Base-by-base conservation (phyloP, 1,140 invertebrate genomes). In the Plutomurus gul region DNA sequence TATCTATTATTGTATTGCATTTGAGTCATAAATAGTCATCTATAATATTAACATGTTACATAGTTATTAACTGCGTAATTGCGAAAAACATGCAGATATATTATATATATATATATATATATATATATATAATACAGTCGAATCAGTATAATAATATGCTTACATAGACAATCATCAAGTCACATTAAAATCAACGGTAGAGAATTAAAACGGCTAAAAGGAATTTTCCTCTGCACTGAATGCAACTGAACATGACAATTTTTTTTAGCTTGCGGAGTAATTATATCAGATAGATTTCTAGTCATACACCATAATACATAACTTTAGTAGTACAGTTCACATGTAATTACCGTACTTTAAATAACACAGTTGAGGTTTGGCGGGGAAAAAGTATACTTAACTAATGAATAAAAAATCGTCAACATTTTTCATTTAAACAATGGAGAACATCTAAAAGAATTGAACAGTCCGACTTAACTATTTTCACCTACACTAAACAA, bases 361-460 rank as follows among this genome's bases (percentile, higher is more conserved):
- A 49, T 49, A 49, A 49, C 47, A 49, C 47, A 49, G 47, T 49
- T 49, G n/a, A 49, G 47, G 47, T 18, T 49, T 49, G n/a, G 47
- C n/a, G n/a, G 47, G 47, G 47, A 49, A 49, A 49, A 49, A n/a
- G n/a, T 49, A 5, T 20, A 49, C 20, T 49, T 22, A 39, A 22
- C n/a, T 18, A n/a, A n/a, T n/a, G n/a, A 20, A 7, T 49, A 6
- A 22, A 49, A 49, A 49, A 6, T 4, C 4, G 4, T 4, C 20
- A 49, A 20, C 25, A 7, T 49, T 49, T n/a, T 22, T 49, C 47
- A 49, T 49, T 18, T 22, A 18, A 20, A 22, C 47, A 10, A 4
- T 49, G 25, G 11, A 49, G 47, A 49, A 49, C 47, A 8, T 49
- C 18, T 49, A 20, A 49, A 25, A 49, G 47, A 49, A 22, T 25